A percentile compares a stretch with the other conserved stretches of the same genome.
Evolutionary conservation across 53 echinoderm and acorn worm genomes (phyloP).

Genomic region (Hippasteria phrygiana): DNA sequence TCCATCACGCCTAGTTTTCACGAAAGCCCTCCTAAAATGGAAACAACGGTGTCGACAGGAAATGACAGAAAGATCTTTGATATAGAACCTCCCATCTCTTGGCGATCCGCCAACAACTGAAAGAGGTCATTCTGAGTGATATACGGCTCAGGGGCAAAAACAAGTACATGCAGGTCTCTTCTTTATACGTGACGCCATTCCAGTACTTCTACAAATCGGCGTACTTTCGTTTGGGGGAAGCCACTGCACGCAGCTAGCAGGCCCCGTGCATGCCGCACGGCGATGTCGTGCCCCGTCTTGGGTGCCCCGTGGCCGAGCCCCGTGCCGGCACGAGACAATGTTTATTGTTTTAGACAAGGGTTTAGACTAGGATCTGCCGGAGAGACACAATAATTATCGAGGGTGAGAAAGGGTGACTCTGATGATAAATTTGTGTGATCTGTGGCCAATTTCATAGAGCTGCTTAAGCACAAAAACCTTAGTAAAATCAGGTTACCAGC

Average conservation of each 20-base stretch:
- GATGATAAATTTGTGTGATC: conserved; percentile 29
- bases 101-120: conserved; percentile 7
- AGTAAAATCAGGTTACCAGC: too few relatives aligned
- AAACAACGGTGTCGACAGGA: conserved; percentile 1
- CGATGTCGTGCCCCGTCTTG: conserved; percentile 38
- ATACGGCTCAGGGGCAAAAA: conserved; percentile 1
- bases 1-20: neutral
- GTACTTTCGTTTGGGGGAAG: neutral
- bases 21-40: neutral
- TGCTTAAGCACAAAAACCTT: too few relatives aligned
- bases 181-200: conserved; percentile 11
- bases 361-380: conserved; percentile 41
- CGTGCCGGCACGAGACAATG: conserved; percentile 42
- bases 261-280: too few relatives aligned
- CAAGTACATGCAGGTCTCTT: neutral
- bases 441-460: neutral
- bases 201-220: neutral
- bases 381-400: conserved; percentile 17
- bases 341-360: conserved; percentile 54
- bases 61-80: neutral
- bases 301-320: conserved; percentile 1
- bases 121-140: neutral
- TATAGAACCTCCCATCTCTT: neutral
- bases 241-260: too few relatives aligned
- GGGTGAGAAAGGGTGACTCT: conserved; percentile 11